Percentiles rank a stretch among this genome's conserved stretches.
phyloP scores from a whole-genome alignment of 2,888 invertebrate species.

The Listrodromus nycthemerus region DNA sequence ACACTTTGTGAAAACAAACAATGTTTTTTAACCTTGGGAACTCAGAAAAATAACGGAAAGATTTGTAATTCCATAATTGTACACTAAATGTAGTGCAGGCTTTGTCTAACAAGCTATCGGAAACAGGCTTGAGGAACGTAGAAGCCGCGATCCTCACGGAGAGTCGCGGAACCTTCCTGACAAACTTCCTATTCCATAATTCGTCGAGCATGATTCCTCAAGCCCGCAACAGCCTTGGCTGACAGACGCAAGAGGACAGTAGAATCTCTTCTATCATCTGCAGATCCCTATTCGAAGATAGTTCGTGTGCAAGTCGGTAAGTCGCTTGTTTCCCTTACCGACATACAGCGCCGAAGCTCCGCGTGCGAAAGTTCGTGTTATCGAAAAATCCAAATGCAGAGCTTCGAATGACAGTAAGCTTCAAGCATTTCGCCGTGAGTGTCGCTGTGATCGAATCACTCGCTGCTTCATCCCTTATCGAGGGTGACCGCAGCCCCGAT shows the following conservation, averaged over 20 bases:
- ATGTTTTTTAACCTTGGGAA: too few relatives aligned
- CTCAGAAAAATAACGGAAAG: too few relatives aligned
- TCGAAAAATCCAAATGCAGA: not conserved
- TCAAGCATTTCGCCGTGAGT: not conserved
- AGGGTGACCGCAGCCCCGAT: slow-evolving; percentile 13
- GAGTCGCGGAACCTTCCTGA: not conserved
- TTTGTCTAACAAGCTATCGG: too few relatives aligned
- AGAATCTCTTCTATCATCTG: not conserved
- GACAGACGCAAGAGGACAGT: not conserved
- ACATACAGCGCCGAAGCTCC: not conserved
- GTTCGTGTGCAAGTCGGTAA: not conserved
- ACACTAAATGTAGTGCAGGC: too few relatives aligned
- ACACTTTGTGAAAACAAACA: too few relatives aligned
- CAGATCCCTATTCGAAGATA: not conserved
- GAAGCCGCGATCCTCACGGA: not conserved
- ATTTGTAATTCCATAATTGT: not conserved
- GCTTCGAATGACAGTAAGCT: not conserved
- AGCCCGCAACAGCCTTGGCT: not conserved
- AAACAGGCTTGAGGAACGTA: not conserved
- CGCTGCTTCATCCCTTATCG: slow-evolving; percentile 50
- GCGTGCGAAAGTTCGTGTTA: not conserved
- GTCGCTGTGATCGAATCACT: slow-evolving; percentile 15
- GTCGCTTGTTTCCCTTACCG: not conserved
- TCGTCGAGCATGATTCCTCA: not conserved
- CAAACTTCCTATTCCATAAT: not conserved